These are phyloP conservation scores for Apamea sordens DNA, from an alignment of 2,888 invertebrate genomes.

Conservation along the genomic window DNA sequence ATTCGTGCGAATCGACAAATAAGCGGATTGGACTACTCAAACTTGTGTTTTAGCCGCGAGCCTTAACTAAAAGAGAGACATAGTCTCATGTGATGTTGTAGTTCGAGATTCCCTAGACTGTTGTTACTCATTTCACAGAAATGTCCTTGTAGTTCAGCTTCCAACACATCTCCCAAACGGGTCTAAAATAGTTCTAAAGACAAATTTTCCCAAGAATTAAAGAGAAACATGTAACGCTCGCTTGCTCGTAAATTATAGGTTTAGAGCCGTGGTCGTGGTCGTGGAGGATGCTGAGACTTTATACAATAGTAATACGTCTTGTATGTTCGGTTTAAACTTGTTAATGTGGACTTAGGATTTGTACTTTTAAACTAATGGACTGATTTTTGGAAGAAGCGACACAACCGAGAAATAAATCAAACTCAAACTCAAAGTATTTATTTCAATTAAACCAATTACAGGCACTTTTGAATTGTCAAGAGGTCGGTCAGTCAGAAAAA, in stretches of 20 bases:
- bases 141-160: not conserved
- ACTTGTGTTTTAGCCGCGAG: not conserved
- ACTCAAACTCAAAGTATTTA: no score
- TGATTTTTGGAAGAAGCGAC: not conserved
- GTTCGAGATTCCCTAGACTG: not conserved
- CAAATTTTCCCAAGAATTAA: slow-evolving; percentile 49
- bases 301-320: slow-evolving; percentile 53
- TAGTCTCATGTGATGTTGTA: not conserved
- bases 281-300: slow-evolving; percentile 12
- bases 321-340: slow-evolving; percentile 42
- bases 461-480: no score
- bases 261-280: slow-evolving; percentile 34
- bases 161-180: not conserved
- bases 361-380: slow-evolving; percentile 11
- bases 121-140: not conserved
- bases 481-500: no score
- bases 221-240: slow-evolving; percentile 43
- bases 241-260: slow-evolving; percentile 53
- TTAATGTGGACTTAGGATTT: slow-evolving; percentile 17
- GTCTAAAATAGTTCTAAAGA: slow-evolving; percentile 45
- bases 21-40: not conserved
- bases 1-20: not conserved
- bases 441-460: no score
- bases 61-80: not conserved
- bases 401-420: not conserved